A percentile compares a stretch with the other conserved stretches of the same genome.
phyloP scores from a whole-genome alignment of 2,797 vertebrate species.

The Acanthurus leucopareius region DNA sequence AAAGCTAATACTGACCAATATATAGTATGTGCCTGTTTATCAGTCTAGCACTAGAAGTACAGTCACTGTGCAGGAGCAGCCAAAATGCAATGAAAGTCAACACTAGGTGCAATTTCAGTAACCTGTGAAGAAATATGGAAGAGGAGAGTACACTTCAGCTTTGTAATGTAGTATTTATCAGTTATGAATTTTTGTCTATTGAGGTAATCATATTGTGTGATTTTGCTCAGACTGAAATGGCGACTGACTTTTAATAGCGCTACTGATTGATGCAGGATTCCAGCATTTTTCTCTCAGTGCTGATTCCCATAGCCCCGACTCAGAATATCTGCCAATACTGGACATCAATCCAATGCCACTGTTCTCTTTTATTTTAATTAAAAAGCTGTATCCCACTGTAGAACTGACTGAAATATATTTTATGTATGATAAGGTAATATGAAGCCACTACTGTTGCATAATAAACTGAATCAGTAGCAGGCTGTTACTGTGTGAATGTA shows the following conservation, averaged over 20 bases:
- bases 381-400: neutral
- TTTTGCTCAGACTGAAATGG: neutral
- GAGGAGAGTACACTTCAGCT: neutral
- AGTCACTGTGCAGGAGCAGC: conserved; percentile 3
- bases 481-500: neutral
- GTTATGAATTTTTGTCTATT: neutral
- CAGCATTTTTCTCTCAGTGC: neutral
- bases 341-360: neutral
- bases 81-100: neutral
- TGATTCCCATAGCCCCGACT: neutral
- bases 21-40: neutral
- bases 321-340: neutral
- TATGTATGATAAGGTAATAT: neutral
- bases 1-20: neutral
- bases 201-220: neutral
- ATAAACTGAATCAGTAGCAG: neutral
- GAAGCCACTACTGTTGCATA: neutral
- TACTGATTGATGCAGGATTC: neutral
- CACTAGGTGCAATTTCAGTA: neutral
- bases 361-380: neutral
- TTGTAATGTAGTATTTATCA: conserved; percentile 7
- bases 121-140: neutral
- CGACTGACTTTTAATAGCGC: neutral
- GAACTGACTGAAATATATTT: neutral
- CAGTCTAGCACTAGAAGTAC: neutral